These are phyloP conservation scores for Eulemur rubriventer DNA, from an alignment of 2,797 vertebrate species.

Conservation along the genomic window DNA sequence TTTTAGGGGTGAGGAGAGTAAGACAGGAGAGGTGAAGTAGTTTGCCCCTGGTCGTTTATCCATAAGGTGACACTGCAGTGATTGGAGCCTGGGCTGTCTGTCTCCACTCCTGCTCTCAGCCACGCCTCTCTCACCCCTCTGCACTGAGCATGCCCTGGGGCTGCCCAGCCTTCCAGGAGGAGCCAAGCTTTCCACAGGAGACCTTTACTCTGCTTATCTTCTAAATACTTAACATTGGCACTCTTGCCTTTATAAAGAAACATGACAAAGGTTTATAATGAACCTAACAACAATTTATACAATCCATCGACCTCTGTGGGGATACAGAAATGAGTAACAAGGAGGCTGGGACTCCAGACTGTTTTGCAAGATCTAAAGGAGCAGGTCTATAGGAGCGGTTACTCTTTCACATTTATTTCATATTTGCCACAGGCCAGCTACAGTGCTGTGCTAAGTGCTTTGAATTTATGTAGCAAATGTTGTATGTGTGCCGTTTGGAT, in stretches of 20 bases:
- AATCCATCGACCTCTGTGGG: background rate
- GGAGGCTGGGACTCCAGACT: background rate
- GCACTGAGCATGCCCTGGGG: accelerated
- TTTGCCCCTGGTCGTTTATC: background rate
- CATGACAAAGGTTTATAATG: background rate
- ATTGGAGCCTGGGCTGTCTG: background rate
- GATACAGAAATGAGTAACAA: background rate
- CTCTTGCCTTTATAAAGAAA: background rate
- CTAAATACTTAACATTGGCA: background rate
- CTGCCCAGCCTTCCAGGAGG: background rate
- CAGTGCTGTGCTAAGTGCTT: background rate
- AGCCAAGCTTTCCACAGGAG: background rate
- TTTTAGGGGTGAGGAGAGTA: background rate
- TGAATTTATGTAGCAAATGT: background rate
- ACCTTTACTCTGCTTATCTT: background rate
- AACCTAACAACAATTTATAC: background rate
- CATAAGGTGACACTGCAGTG: background rate
- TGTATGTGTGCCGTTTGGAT: background rate
- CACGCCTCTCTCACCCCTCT: accelerated
- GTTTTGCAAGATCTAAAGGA: background rate
- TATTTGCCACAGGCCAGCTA: background rate
- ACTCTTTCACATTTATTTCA: background rate
- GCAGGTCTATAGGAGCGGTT: background rate
- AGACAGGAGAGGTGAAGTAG: background rate
- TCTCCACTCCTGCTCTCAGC: background rate